These are phyloP conservation scores for Philopedon plagiatum DNA, from an alignment of 2,888 invertebrate species.

Conservation along the genomic window DNA sequence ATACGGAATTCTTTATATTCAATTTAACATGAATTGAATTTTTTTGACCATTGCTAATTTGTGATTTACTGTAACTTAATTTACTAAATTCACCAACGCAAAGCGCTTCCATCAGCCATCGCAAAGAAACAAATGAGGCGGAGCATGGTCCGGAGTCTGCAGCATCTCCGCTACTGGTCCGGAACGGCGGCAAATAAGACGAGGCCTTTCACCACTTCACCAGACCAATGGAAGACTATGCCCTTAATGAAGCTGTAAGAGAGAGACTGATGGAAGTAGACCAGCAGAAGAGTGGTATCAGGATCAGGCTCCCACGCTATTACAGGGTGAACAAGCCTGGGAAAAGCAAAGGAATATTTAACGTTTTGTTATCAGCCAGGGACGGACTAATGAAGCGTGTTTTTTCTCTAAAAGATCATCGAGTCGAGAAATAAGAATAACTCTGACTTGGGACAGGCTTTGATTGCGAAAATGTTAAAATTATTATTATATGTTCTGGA, in stretches of 20 bases:
- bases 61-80: neutral
- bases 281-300: neutral
- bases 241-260: conserved; percentile 28
- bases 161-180: conserved; percentile 57
- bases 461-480: too few species aligned
- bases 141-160: conserved; percentile 51
- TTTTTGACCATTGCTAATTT: too few species aligned
- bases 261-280: conserved; percentile 5
- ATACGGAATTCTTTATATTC: too few species aligned
- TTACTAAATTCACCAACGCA: neutral
- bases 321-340: neutral
- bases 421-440: too few species aligned
- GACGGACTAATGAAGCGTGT: too few species aligned
- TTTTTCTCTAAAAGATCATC: too few species aligned
- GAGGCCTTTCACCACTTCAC: conserved; percentile 49
- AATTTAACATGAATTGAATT: too few species aligned
- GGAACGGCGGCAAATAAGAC: conserved; percentile 50
- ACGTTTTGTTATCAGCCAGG: too few species aligned
- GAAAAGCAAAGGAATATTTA: too few species aligned
- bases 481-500: too few species aligned
- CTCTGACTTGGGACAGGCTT: too few species aligned
- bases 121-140: conserved; percentile 37
- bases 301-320: neutral
- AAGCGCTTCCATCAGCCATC: conserved; percentile 15
- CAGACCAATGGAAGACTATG: conserved; percentile 34